These are phyloP conservation scores for Trematocara caparti DNA, from an alignment of 2,797 vertebrate species.

Conservation along the genomic window DNA sequence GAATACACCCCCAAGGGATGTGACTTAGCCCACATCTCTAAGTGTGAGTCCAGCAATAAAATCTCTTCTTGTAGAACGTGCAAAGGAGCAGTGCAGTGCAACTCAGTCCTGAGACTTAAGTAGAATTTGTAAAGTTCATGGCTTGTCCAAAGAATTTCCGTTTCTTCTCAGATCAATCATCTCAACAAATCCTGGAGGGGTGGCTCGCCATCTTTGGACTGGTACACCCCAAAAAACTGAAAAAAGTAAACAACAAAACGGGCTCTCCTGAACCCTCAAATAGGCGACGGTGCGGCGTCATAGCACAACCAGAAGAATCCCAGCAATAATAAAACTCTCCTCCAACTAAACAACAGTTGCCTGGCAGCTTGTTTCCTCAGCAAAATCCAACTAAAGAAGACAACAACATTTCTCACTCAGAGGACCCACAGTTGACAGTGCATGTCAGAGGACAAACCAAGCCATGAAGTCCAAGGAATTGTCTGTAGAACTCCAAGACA, in stretches of 20 bases:
- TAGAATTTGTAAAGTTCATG: background rate
- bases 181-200: background rate
- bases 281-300: accelerated
- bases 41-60: background rate
- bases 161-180: background rate
- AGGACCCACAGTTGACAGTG: background rate
- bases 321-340: background rate
- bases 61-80: background rate
- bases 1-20: background rate
- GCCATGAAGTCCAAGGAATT: background rate
- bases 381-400: background rate
- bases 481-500: background rate
- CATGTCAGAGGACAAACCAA: background rate
- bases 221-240: background rate
- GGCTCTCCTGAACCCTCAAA: background rate
- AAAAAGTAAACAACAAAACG: background rate
- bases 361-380: background rate
- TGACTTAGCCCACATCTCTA: background rate
- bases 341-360: background rate
- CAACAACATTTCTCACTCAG: background rate
- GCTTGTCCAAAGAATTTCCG: background rate
- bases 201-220: background rate
- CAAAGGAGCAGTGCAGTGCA: accelerated
- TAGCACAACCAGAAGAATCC: background rate
- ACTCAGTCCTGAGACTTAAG: background rate